Base-by-base conservation (phyloP, 2,888 invertebrate genomes). In the Lepidonotus clava region DNA sequence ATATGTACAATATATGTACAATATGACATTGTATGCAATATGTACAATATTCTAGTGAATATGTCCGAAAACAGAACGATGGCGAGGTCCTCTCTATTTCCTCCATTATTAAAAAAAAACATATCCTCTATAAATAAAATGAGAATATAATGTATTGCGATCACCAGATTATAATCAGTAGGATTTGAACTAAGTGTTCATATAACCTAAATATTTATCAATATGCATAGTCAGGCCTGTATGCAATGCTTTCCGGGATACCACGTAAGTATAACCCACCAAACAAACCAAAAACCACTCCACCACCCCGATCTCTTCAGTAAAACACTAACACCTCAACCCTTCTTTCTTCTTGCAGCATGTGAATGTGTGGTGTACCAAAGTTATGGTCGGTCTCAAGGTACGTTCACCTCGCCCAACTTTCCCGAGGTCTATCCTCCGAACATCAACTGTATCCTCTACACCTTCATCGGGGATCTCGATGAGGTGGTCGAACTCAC, bases 331-430 rank as follows among this genome's bases (percentile, higher is more conserved):
- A 71, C 71, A 28, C 28, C 61, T n/a, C n/a, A n/a, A n/a, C 24
- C 1, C 56, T 32, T 2, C 36, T 24, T 67, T 84, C 53, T 34
- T 34, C 32, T 95, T 95, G 86, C 95, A 97, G 97, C 97, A 94
- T 98, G 98, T 94, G 96, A 96, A 92, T 98, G 98, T 94, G 95
- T 97, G 91, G 96, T 96, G 88, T 97, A 96, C 95, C 96, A 97
- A 91, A 96, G 96, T 90, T 96, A 96, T 88, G 96, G 96, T 93
- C 96, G 96, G 96, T 94, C 96, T 96, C 93, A 96, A 96, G 97
- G 97, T 89, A 96, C 96, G 77, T 97, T 97, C 95, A 96, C 96
- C 93, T 97, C 97, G 91, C 97, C 97, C 28, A 97, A 97, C 95
- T 97, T 96, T 94, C 97, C 97, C 96, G 96, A 66, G 95, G 96